Conservation (phyloP, 1,140 invertebrate species). For the Monomorium pharaonis region DNA sequence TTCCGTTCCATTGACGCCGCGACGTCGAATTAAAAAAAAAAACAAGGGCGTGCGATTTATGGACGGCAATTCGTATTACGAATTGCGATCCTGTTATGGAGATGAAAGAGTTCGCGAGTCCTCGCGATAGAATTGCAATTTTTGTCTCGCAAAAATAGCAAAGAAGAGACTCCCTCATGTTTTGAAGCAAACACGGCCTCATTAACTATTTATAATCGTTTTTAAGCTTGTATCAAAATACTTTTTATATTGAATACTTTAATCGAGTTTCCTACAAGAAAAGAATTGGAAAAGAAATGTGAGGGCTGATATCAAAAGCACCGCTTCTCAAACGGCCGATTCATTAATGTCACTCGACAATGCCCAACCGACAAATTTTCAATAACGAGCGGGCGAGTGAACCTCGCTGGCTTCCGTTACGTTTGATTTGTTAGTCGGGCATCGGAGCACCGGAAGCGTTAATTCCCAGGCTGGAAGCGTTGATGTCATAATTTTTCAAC, state of each 20-base stretch:
- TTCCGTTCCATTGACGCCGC: conserved; percentile 13
- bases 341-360: conserved; percentile 27
- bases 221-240: background rate
- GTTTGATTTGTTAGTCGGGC: conserved; percentile 54
- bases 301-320: background rate
- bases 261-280: background rate
- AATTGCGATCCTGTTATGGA: conserved; percentile 7
- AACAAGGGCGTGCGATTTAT: conserved; percentile 22
- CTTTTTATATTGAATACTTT: background rate
- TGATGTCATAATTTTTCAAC: conserved; percentile 58
- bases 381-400: conserved; percentile 19
- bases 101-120: background rate
- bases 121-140: conserved; percentile 7
- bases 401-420: conserved; percentile 47
- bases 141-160: too few relatives aligned
- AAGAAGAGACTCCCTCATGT: background rate
- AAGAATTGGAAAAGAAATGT: background rate
- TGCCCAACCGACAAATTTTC: conserved; percentile 44
- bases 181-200: background rate
- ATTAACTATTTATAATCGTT: background rate
- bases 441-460: conserved; percentile 49
- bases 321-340: conserved; percentile 1
- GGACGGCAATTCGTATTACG: background rate
- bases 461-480: conserved; percentile 50
- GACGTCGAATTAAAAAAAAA: conserved; percentile 17